These are phyloP conservation scores for Thalassaphorura encarpata DNA, from an alignment of 1,140 invertebrate species.

Conservation along the genomic window DNA sequence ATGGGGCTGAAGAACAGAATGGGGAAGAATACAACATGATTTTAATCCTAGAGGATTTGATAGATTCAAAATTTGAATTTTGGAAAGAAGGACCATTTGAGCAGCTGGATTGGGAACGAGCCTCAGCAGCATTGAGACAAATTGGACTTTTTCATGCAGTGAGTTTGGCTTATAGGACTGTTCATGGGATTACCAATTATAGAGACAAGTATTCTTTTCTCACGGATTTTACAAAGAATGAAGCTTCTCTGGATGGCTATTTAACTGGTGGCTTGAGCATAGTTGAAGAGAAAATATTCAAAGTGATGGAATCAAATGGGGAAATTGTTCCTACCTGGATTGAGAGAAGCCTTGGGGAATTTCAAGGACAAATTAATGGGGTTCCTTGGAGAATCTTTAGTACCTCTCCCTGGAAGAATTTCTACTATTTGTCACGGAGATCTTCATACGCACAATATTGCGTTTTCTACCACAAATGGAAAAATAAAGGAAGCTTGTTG, in stretches of 20 bases:
- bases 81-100: slow-evolving; percentile 2
- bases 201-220: slow-evolving; percentile 4
- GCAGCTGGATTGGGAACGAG: not conserved
- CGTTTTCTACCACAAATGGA: not conserved
- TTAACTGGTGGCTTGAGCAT: slow-evolving; percentile 3
- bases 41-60: slow-evolving; percentile 13
- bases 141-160: slow-evolving; percentile 8
- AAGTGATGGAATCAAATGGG: not conserved
- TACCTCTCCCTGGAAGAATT: not conserved
- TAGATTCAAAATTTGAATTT: not conserved
- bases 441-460: slow-evolving; percentile 9
- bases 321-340: not conserved
- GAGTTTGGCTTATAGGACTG: not conserved
- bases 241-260: slow-evolving; percentile 1
- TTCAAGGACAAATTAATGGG: not conserved
- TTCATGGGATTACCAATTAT: not conserved
- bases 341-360: slow-evolving; percentile 1
- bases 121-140: not conserved
- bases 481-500: not conserved
- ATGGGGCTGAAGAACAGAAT: slow-evolving; percentile 7
- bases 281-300: too few species aligned
- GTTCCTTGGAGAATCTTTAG: not conserved
- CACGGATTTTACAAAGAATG: not conserved
- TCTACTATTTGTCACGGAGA: slow-evolving; percentile 3
- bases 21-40: slow-evolving; percentile 8